Conservation (phyloP, 2,113 vertebrate species). For the Apistogramma diplotaenia region DNA sequence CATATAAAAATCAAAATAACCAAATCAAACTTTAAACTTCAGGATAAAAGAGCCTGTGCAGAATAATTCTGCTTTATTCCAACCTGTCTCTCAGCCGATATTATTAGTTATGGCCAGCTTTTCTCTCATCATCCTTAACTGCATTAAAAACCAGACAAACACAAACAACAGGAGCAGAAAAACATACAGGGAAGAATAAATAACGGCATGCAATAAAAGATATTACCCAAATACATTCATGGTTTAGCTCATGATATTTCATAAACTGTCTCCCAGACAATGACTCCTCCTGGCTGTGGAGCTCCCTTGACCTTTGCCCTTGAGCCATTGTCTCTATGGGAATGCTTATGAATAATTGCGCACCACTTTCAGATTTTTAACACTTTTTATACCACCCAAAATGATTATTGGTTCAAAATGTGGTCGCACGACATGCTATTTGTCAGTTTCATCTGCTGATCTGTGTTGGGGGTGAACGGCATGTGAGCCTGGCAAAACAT, state of each 20-base stretch:
- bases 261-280: neutral
- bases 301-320: neutral
- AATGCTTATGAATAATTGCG: neutral
- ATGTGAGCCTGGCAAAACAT: neutral
- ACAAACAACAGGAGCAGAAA: neutral
- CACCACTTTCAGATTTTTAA: too few species aligned
- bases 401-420: neutral
- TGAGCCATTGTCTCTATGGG: neutral
- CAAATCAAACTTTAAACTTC: neutral
- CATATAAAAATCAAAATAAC: neutral
- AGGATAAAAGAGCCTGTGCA: neutral
- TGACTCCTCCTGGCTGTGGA: neutral
- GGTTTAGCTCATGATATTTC: neutral
- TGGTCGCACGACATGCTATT: too few species aligned
- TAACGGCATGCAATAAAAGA: neutral
- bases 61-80: neutral
- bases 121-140: neutral
- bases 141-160: neutral
- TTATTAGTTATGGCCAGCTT: neutral
- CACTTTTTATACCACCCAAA: neutral
- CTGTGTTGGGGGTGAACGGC: neutral
- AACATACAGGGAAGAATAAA: neutral
- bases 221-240: neutral
- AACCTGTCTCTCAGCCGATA: too few species aligned
- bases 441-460: neutral